phyloP scores from a whole-genome alignment of 2,113 vertebrate species.

The Barnardius zonarius region DNA sequence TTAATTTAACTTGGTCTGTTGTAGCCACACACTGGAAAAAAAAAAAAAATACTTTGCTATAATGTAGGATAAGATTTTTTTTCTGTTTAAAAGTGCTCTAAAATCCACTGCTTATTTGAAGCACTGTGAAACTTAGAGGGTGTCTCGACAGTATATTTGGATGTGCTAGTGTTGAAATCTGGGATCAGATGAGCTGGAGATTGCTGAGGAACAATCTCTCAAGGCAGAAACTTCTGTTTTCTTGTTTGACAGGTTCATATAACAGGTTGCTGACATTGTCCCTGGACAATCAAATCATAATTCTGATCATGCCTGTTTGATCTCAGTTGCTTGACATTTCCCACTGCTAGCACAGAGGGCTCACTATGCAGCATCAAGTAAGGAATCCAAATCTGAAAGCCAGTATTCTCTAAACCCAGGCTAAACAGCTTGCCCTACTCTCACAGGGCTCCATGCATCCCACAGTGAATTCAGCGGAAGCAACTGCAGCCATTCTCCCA shows the following conservation, averaged over 20 bases:
- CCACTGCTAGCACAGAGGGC: neutral
- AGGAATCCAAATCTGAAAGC: neutral
- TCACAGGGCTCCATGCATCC: neutral
- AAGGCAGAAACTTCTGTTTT: neutral
- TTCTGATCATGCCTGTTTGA: neutral
- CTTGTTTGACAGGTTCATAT: neutral
- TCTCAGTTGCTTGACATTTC: neutral
- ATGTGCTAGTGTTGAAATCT: neutral
- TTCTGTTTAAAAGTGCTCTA: neutral
- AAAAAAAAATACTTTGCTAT: neutral
- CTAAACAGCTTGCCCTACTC: neutral
- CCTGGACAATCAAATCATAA: neutral
- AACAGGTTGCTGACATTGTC: neutral
- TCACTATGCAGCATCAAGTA: neutral
- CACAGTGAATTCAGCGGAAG: neutral
- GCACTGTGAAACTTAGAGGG: neutral
- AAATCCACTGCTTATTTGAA: neutral
- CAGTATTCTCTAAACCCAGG: neutral
- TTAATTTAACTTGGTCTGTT: neutral
- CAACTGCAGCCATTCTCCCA: neutral
- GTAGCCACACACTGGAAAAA: neutral
- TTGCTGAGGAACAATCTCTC: neutral
- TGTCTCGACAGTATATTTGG: neutral
- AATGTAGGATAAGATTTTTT: neutral
- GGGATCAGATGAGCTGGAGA: neutral